A percentile compares a stretch with the other conserved stretches of the same genome.
These are phyloP conservation scores for Myiozetetes cayanensis DNA, from an alignment of 2,113 vertebrate genomes.

Conservation along the genomic window DNA sequence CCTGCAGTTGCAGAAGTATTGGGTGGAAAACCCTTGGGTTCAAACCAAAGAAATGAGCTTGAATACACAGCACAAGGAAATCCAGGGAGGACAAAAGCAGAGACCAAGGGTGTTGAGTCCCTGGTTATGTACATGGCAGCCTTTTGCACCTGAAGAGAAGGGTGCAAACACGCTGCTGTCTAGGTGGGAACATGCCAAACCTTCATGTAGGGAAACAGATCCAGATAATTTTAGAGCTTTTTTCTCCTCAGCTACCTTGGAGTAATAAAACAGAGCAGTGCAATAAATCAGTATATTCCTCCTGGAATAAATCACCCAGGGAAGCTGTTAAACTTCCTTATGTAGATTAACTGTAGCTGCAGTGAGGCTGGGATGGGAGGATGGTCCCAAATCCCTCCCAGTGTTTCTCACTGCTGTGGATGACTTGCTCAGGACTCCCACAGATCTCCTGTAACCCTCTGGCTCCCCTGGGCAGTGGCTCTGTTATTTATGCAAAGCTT, in stretches of 20 bases:
- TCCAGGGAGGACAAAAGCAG: neutral
- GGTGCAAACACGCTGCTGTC: neutral
- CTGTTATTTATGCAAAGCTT: neutral
- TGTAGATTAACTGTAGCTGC: neutral
- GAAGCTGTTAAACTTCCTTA: neutral
- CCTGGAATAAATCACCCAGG: neutral
- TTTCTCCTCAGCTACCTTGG: neutral
- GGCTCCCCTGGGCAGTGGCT: neutral
- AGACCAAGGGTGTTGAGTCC: neutral
- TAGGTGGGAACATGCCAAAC: neutral
- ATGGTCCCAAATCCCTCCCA: neutral
- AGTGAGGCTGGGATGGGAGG: neutral
- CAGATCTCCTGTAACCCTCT: neutral
- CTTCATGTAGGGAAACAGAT: neutral
- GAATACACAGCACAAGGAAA: neutral
- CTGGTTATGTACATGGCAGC: fast-evolving
- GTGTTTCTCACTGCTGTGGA: neutral
- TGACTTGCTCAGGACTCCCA: neutral
- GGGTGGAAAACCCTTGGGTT: neutral
- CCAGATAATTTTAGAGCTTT: neutral
- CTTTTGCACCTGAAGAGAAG: neutral
- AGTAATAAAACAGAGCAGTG: neutral
- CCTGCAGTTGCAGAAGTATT: neutral
- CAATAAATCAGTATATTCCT: neutral
- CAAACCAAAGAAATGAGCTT: neutral